Base-by-base conservation (phyloP, 1,140 invertebrate species). In the Centruroides vittatus region DNA sequence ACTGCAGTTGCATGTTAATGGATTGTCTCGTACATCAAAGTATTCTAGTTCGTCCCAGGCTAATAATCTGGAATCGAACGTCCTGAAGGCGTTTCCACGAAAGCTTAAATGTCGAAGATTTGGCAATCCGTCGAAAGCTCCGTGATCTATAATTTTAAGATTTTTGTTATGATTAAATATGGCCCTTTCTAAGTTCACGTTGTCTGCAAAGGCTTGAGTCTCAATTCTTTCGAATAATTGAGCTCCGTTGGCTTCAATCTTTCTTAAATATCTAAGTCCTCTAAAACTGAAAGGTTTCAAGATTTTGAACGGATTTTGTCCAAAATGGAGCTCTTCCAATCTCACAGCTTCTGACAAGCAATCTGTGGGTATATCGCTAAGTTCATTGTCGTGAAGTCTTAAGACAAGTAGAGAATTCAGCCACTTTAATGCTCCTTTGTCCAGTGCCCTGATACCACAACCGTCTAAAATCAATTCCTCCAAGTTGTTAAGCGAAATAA, bases 1-100 rank as follows among this genome's bases (percentile, higher is more conserved):
- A 8, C 87, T 89, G 69, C 89, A 93, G 74, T 92, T 91, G 74
- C 89, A 93, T 58, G 83, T 78, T 52, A 92, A 78, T 2, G 88
- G 88, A 76, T 92, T 91, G 9, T 86, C 86, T 35, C 84, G 83
- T 35, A 92, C 77, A 63, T 73, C 72, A 34, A 74, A 64, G 9
- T 59, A 65, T 49, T 70, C 64, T 41, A 74, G 49, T 13, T 61
- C 54, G 35, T 62, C 55, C 66, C 62, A 66, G 9, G 51, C 56
- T 5, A 68, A 48, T 52, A 63, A 56, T 34, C 52, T 49, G 47
- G 59, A 58, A 11, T 58, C 54, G 50, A 68, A 60, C 56, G 62
- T 61, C 13, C 58, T 59, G 35, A 70, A 60, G 11, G 55, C 53
- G 61, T 70, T 70, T 10, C 65, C 61, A 41, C 69, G 56, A 52